Percentiles rank a stretch among this genome's conserved stretches.
phyloP scores from a whole-genome alignment of 2,888 invertebrate genomes.

The Cylindroiulus punctatus region DNA sequence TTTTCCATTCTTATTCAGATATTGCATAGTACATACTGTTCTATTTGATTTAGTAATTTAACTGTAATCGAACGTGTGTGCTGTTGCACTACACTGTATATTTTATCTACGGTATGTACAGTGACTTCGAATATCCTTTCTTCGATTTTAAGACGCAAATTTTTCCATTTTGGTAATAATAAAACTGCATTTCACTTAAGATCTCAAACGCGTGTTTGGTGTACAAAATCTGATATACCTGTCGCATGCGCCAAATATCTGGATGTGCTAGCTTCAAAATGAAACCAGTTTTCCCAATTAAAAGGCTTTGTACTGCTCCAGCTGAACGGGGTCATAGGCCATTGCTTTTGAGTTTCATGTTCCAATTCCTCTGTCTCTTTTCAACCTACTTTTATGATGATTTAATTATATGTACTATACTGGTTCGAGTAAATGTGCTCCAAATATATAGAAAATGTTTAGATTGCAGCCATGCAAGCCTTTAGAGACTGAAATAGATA shows the following conservation, averaged over 20 bases:
- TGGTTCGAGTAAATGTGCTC: background rate
- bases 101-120: too few relatives aligned
- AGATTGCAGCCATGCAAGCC: background rate
- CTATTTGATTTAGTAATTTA: background rate
- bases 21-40: background rate
- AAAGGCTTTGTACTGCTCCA: background rate
- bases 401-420: background rate
- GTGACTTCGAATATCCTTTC: too few relatives aligned
- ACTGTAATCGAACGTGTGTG: background rate
- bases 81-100: background rate
- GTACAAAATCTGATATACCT: background rate
- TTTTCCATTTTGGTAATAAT: too few relatives aligned
- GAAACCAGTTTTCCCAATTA: background rate
- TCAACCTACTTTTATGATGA: conserved; percentile 8
- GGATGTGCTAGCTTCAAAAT: background rate
- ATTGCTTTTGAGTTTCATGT: conserved; percentile 15
- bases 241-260: background rate
- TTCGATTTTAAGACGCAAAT: too few relatives aligned
- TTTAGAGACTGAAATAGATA: background rate
- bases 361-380: background rate
- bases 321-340: conserved; percentile 10
- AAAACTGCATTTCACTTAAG: too few relatives aligned
- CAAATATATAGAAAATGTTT: background rate
- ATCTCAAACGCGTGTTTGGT: background rate
- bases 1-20: background rate